Conservation (phyloP, 2,113 vertebrate species). For the Salvelinus namaycush region DNA sequence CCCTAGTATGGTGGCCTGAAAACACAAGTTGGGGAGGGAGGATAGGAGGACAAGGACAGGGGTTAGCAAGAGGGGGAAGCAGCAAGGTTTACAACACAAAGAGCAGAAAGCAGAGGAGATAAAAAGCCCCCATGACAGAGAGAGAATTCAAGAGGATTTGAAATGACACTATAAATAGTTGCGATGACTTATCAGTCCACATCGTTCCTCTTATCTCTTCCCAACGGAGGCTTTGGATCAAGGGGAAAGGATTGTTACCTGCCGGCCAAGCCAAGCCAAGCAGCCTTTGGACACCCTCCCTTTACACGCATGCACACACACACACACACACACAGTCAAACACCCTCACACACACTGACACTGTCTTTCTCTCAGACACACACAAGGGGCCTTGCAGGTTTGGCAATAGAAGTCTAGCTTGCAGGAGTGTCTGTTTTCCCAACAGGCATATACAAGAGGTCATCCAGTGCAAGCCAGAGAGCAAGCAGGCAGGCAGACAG, state of each 20-base stretch:
- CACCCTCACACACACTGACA: not conserved
- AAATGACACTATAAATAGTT: conserved; percentile 76
- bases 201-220: conserved; percentile 63
- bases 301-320: conserved; percentile 45
- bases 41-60: conserved; percentile 70
- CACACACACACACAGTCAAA: conserved; percentile 37
- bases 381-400: conserved; percentile 25
- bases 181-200: conserved; percentile 73
- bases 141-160: conserved; percentile 49
- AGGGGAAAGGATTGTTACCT: conserved; percentile 59
- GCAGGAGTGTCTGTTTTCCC: conserved; percentile 44
- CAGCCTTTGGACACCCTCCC: conserved; percentile 64
- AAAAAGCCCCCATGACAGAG: conserved; percentile 52
- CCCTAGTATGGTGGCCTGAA: conserved; percentile 90
- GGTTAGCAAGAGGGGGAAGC: conserved; percentile 72
- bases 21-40: conserved; percentile 85
- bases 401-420: conserved; percentile 39
- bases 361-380: conserved; percentile 11
- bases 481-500: not conserved
- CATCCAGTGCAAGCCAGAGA: conserved; percentile 47
- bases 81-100: conserved; percentile 67
- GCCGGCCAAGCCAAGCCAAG: conserved; percentile 52
- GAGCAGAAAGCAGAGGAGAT: conserved; percentile 16
- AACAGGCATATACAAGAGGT: conserved; percentile 36
- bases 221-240: conserved; percentile 64